A percentile compares a stretch with the other conserved stretches of the same genome.
These are phyloP conservation scores for Pollenia amentaria DNA, from an alignment of 2,888 invertebrate genomes.

Conservation along the genomic window DNA sequence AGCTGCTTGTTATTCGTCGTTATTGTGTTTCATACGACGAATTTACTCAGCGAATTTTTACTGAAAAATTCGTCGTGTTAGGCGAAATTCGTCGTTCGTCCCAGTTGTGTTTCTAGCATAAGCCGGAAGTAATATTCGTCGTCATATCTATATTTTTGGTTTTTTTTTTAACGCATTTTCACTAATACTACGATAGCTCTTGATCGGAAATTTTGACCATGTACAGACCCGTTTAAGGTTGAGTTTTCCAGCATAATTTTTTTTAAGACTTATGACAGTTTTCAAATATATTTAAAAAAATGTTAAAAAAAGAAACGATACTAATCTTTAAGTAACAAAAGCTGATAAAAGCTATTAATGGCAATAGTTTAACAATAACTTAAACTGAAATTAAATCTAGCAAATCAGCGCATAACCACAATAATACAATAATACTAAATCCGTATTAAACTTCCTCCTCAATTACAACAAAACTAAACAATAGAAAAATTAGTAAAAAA, in stretches of 20 bases:
- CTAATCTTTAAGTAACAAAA: slow-evolving; percentile 44
- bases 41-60: too few relatives aligned
- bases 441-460: slow-evolving; percentile 65
- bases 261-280: slow-evolving; percentile 1
- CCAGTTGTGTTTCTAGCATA: too few relatives aligned
- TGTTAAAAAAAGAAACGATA: slow-evolving; percentile 1
- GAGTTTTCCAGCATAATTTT: background rate
- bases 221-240: background rate
- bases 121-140: too few relatives aligned
- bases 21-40: too few relatives aligned
- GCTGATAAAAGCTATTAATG: slow-evolving; percentile 53
- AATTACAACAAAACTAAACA: slow-evolving; percentile 60
- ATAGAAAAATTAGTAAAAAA: slow-evolving; percentile 38
- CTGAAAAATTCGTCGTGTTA: too few relatives aligned
- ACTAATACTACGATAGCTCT: too few relatives aligned
- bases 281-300: background rate
- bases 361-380: slow-evolving; percentile 60
- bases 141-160: too few relatives aligned
- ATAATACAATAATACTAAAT: slow-evolving; percentile 73
- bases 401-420: slow-evolving; percentile 80
- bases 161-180: too few relatives aligned
- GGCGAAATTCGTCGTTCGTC: too few relatives aligned
- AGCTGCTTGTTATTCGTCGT: too few relatives aligned
- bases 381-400: slow-evolving; percentile 81
- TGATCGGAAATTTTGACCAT: too few relatives aligned